phyloP scores from a whole-genome alignment of 1,140 invertebrate genomes.

The Heliconius congener region DNA sequence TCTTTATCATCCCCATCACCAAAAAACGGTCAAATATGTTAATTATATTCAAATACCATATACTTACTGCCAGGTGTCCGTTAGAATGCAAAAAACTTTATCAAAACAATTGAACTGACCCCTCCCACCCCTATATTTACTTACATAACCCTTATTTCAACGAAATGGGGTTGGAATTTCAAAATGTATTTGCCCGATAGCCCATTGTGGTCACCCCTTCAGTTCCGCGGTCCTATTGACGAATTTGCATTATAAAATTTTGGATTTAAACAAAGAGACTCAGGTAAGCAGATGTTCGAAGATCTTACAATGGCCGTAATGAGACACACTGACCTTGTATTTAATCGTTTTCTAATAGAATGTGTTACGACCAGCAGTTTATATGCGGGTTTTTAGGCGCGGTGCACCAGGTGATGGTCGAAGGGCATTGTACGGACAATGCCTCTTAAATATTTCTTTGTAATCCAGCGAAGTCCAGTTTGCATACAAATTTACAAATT shows the following conservation, averaged over 20 bases:
- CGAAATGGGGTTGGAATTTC: conserved; percentile 18
- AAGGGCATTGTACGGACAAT: conserved; percentile 1
- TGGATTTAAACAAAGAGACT: conserved; percentile 42
- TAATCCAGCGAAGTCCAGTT: conserved; percentile 1
- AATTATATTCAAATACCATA: conserved; percentile 38
- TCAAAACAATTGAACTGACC: conserved; percentile 41
- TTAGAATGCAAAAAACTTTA: conserved; percentile 27
- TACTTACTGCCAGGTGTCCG: conserved; percentile 42
- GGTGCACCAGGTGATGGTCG: conserved; percentile 26
- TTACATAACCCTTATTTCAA: conserved; percentile 22
- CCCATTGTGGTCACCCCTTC: conserved; percentile 57
- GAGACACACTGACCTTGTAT: conserved; percentile 39
- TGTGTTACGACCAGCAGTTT: conserved; percentile 25
- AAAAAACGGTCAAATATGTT: conserved; percentile 18
- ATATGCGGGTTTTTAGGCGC: conserved; percentile 13
- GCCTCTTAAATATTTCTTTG: background rate
- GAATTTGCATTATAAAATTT: conserved; percentile 43
- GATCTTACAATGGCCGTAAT: conserved; percentile 44
- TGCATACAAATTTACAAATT: background rate
- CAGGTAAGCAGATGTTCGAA: conserved; percentile 65
- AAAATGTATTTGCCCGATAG: conserved; percentile 43
- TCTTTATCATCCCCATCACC: background rate
- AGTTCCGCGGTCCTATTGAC: conserved; percentile 47
- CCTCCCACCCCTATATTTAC: conserved; percentile 33
- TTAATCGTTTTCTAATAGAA: conserved; percentile 28